Evolutionary conservation across 2,888 invertebrate genomes (phyloP).

Genomic region (Plebejus anna): DNA sequence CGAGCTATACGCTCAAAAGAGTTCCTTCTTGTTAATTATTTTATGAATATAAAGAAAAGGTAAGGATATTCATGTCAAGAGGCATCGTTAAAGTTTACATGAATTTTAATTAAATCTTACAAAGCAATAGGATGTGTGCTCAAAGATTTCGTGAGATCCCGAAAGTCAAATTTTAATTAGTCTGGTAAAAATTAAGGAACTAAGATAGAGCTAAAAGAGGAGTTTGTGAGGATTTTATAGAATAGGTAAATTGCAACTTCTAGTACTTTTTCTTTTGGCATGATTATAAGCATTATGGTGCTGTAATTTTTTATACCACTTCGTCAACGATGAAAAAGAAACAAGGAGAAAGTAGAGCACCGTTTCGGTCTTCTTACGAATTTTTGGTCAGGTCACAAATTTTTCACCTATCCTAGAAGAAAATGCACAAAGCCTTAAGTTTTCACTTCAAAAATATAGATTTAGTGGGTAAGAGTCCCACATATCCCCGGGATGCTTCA

Average conservation of each 20-base stretch:
- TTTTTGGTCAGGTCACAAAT: too few relatives aligned
- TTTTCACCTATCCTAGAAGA: too few relatives aligned
- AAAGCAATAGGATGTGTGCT: conserved; percentile 4
- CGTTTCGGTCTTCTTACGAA: too few relatives aligned
- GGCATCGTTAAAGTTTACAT: conserved; percentile 29
- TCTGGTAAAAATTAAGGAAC: background rate
- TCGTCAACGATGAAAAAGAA: too few relatives aligned
- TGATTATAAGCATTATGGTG: too few relatives aligned
- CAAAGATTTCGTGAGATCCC: background rate
- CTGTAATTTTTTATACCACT: too few relatives aligned
- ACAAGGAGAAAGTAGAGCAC: too few relatives aligned
- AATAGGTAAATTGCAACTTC: background rate
- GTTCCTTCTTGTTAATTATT: conserved; percentile 37
- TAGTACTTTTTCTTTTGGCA: background rate
- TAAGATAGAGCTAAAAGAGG: background rate
- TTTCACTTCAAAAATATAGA: too few relatives aligned
- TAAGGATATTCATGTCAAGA: conserved; percentile 25
- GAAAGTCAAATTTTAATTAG: conserved; percentile 1
- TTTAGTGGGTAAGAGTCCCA: too few relatives aligned
- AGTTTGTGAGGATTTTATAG: background rate
- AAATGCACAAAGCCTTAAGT: too few relatives aligned
- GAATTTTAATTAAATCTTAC: conserved; percentile 13
- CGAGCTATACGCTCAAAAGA: conserved; percentile 36
- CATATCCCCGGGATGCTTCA: too few relatives aligned
- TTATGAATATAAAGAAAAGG: conserved; percentile 29